Percentiles rank a stretch among this genome's conserved stretches.
These are phyloP conservation scores for Zootermopsis nevadensis DNA, from an alignment of 2,888 invertebrate species.

Conservation along the genomic window DNA sequence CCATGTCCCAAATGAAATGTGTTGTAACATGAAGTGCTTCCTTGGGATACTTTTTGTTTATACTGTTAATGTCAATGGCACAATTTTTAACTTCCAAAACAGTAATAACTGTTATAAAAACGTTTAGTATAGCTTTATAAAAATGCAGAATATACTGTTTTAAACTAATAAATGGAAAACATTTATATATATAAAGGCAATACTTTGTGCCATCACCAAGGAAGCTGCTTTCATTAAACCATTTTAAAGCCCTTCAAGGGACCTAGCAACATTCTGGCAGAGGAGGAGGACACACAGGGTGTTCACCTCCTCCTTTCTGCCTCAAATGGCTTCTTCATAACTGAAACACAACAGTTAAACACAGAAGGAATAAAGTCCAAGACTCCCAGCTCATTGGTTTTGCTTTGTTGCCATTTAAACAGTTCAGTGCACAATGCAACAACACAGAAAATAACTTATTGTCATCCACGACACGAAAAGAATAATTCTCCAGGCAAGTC, in stretches of 20 bases:
- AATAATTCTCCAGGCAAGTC: conserved; percentile 21
- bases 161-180: neutral
- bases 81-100: neutral
- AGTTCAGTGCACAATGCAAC: conserved; percentile 10
- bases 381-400: conserved; percentile 23
- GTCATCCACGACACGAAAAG: conserved; percentile 43
- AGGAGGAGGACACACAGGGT: neutral
- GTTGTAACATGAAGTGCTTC: conserved; percentile 21
- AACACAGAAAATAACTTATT: conserved; percentile 45
- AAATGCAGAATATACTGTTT: conserved; percentile 6
- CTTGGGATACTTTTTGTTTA: conserved; percentile 3
- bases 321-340: neutral
- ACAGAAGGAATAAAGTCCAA: conserved; percentile 24
- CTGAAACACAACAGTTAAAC: conserved; percentile 16
- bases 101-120: neutral
- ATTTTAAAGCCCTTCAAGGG: conserved; percentile 3
- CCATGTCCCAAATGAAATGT: conserved; percentile 33
- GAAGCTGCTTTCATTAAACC: conserved; percentile 11
- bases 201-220: neutral
- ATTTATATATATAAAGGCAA: neutral
- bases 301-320: neutral
- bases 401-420: conserved; percentile 8
- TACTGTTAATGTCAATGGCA: neutral
- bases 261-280: neutral
- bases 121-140: neutral